Percentiles rank a stretch among this genome's conserved stretches.
These are phyloP conservation scores for Pecten maximus DNA, from an alignment of 2,888 invertebrate genomes.

Conservation along the genomic window DNA sequence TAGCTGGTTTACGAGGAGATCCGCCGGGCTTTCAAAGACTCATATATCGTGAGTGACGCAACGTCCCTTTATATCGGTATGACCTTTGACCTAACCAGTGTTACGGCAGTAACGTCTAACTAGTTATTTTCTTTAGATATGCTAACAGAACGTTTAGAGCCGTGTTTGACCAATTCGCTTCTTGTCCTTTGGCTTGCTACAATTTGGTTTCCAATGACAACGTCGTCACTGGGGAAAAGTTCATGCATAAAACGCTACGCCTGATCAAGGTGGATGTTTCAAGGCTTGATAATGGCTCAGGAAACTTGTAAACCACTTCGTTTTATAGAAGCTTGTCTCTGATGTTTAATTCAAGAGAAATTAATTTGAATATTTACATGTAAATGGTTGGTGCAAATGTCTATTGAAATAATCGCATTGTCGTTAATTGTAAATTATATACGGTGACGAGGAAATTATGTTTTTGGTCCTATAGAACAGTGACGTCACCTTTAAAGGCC, in stretches of 20 bases:
- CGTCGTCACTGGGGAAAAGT: not conserved
- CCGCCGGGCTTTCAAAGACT: constrained; percentile 28
- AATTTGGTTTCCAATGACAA: constrained; percentile 14
- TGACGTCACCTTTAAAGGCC: not conserved
- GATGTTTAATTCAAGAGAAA: constrained; percentile 33
- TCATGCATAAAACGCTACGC: not conserved
- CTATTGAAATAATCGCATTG: not conserved
- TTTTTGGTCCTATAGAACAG: not conserved
- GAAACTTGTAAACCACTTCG: not conserved
- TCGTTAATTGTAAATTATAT: constrained; percentile 26
- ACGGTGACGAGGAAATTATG: not conserved
- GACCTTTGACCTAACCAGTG: constrained; percentile 13
- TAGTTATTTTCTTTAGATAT: constrained; percentile 17
- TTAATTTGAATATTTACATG: constrained; percentile 27
- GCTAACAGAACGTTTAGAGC: not conserved
- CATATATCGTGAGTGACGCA: constrained; percentile 9
- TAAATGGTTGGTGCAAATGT: constrained; percentile 6
- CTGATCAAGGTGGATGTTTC: not conserved
- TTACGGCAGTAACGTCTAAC: not conserved
- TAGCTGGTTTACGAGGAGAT: constrained; percentile 17
- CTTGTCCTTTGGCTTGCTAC: constrained; percentile 23
- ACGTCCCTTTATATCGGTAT: not conserved
- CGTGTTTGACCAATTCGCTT: constrained; percentile 30
- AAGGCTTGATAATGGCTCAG: not conserved
- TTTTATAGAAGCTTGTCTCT: not conserved